Evolutionary conservation across 1,140 invertebrate genomes (phyloP).

Genomic region (Drosophila kurseongensis): DNA sequence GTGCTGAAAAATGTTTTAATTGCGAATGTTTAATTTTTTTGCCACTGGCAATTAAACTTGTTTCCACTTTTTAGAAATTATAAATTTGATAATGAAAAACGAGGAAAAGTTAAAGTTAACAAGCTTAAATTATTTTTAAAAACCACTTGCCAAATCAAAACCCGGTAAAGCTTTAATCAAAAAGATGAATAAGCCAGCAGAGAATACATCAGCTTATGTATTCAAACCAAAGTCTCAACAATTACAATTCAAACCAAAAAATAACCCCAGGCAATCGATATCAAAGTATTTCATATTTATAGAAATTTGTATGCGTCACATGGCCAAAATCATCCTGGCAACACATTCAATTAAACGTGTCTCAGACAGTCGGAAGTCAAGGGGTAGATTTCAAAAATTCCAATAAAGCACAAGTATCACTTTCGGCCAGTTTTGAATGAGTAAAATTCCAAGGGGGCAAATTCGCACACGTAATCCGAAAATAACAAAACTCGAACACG

Average conservation of each 20-base stretch:
- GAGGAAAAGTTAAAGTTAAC: too few relatives aligned
- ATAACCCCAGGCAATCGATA: constrained; percentile 17
- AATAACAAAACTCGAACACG: constrained; percentile 72
- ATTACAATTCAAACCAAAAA: constrained; percentile 39
- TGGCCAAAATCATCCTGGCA: constrained; percentile 28
- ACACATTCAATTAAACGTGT: constrained; percentile 61
- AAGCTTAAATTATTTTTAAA: too few relatives aligned
- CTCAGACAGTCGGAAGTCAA: not conserved
- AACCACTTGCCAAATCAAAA: not conserved
- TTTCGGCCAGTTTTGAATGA: constrained; percentile 42
- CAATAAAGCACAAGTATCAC: constrained; percentile 60
- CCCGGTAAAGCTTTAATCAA: not conserved
- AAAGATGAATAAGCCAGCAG: not conserved
- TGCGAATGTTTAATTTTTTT: not conserved
- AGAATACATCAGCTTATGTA: constrained; percentile 9
- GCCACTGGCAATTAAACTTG: not conserved
- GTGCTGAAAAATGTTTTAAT: not conserved
- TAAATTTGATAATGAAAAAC: constrained; percentile 1
- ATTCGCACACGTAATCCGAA: constrained; percentile 60
- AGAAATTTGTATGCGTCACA: constrained; percentile 47
- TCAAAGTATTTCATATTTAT: constrained; percentile 26
- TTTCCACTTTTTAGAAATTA: not conserved
- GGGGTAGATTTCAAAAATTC: constrained; percentile 40
- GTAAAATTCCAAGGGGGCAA: constrained; percentile 14
- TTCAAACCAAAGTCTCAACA: constrained; percentile 19